These are phyloP conservation scores for Hoplias malabaricus DNA, from an alignment of 2,113 vertebrate genomes.

Conservation along the genomic window DNA sequence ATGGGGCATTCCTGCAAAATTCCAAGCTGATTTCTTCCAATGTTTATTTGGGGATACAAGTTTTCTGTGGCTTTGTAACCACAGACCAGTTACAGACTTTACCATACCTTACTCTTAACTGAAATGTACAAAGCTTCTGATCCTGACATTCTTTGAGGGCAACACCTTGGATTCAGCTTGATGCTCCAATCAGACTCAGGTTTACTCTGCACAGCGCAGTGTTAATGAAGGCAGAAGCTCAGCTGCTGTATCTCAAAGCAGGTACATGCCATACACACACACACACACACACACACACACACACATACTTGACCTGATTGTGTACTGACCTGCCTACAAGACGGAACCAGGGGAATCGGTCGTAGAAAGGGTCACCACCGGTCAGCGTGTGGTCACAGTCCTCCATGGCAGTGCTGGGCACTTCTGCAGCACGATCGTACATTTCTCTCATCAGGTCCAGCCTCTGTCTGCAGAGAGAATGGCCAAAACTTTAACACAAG, in stretches of 20 bases:
- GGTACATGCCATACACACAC: background rate
- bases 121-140: too few relatives aligned
- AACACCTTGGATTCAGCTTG: too few relatives aligned
- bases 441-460: slow-evolving; percentile 97
- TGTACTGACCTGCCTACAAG: slow-evolving; percentile 90
- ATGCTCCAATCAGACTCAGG: background rate
- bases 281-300: slow-evolving; percentile 22
- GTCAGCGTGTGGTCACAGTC: slow-evolving; percentile 94
- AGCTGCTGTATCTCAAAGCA: slow-evolving; percentile 17
- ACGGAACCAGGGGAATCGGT: slow-evolving; percentile 98
- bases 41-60: too few relatives aligned
- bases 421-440: slow-evolving; percentile 95
- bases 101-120: too few relatives aligned
- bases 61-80: too few relatives aligned
- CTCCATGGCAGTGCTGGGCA: slow-evolving; percentile 88
- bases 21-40: too few relatives aligned
- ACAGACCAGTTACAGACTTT: too few relatives aligned
- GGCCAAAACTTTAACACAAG: too few relatives aligned
- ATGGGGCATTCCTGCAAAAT: too few relatives aligned
- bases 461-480: slow-evolving; percentile 78
- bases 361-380: slow-evolving; percentile 95
- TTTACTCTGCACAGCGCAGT: background rate
- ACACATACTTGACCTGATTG: background rate
- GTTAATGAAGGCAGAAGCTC: slow-evolving; percentile 8
- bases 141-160: too few relatives aligned